These are phyloP conservation scores for Chloromyia formosa DNA, from an alignment of 2,888 invertebrate species.

Conservation along the genomic window DNA sequence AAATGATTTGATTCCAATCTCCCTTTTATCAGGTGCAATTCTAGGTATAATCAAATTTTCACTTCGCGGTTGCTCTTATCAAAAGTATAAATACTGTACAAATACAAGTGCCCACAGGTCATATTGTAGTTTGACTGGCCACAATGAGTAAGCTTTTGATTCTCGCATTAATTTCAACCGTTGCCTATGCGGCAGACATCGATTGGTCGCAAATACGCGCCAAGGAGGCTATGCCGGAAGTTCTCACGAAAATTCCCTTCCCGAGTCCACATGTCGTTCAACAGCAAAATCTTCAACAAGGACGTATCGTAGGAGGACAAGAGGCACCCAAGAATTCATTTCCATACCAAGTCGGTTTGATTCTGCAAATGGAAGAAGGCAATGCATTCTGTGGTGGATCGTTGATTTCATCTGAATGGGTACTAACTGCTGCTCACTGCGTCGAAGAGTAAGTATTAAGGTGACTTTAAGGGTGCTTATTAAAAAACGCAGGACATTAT, in stretches of 20 bases:
- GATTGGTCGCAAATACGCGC: conserved; percentile 9
- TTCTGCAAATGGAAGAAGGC: conserved; percentile 50
- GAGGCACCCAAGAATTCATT: conserved; percentile 51
- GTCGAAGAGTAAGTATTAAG: conserved; percentile 53
- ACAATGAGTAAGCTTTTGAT: neutral
- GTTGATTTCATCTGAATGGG: conserved; percentile 56
- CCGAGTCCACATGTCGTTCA: neutral
- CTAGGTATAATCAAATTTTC: too few species aligned
- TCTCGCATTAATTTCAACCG: neutral
- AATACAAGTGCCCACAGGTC: too few species aligned
- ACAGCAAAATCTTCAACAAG: neutral
- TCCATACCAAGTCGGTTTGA: conserved; percentile 58
- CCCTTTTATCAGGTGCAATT: too few species aligned
- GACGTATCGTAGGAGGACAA: conserved; percentile 49
- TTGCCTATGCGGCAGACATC: neutral
- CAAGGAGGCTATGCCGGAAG: neutral
- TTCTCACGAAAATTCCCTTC: neutral
- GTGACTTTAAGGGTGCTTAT: too few species aligned
- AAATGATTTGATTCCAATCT: too few species aligned
- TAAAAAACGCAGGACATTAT: too few species aligned
- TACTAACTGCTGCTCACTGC: conserved; percentile 60
- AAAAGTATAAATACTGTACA: too few species aligned
- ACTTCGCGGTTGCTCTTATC: too few species aligned
- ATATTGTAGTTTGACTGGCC: too few species aligned
- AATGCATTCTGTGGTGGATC: conserved; percentile 60